phyloP scores from a whole-genome alignment of 2,797 vertebrate genomes.

The Remorina albescens region DNA sequence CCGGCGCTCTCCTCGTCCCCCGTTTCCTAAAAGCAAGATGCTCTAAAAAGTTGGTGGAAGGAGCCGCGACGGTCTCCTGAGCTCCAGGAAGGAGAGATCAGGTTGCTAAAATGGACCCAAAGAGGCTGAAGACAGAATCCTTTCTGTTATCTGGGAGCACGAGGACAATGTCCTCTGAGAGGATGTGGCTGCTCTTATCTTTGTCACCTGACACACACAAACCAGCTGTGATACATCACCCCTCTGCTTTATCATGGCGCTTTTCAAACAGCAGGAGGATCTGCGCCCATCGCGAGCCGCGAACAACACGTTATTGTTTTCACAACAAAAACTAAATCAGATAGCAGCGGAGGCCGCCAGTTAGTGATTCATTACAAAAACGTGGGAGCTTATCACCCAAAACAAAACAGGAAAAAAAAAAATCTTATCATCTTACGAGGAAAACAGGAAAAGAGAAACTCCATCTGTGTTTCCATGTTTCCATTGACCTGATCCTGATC shows the following conservation, averaged over 20 bases:
- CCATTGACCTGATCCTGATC: conserved; percentile 51
- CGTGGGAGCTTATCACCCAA: conserved; percentile 56
- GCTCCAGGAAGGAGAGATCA: conserved; percentile 47
- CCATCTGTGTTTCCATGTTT: conserved; percentile 48
- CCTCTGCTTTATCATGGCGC: conserved; percentile 53
- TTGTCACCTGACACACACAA: conserved; percentile 77
- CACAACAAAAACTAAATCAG: conserved; percentile 55
- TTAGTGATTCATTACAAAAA: conserved; percentile 70
- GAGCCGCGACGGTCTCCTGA: background rate
- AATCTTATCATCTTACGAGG: conserved; percentile 48
- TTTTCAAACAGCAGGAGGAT: conserved; percentile 55
- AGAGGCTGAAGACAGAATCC: conserved; percentile 48
- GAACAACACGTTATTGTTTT: conserved; percentile 59
- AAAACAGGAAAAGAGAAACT: conserved; percentile 47
- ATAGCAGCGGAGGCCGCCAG: conserved; percentile 51
- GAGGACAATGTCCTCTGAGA: conserved; percentile 72
- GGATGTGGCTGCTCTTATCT: conserved; percentile 74
- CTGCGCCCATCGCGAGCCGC: conserved; percentile 45
- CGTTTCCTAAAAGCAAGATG: conserved; percentile 32
- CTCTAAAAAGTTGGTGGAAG: conserved; percentile 40
- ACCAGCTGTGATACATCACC: conserved; percentile 68
- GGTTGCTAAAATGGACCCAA: conserved; percentile 51
- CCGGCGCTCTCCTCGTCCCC: conserved; percentile 10
- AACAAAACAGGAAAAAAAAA: conserved; percentile 23
- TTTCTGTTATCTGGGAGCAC: conserved; percentile 65